phyloP scores from a whole-genome alignment of 2,888 invertebrate species.

The Diaperis boleti region DNA sequence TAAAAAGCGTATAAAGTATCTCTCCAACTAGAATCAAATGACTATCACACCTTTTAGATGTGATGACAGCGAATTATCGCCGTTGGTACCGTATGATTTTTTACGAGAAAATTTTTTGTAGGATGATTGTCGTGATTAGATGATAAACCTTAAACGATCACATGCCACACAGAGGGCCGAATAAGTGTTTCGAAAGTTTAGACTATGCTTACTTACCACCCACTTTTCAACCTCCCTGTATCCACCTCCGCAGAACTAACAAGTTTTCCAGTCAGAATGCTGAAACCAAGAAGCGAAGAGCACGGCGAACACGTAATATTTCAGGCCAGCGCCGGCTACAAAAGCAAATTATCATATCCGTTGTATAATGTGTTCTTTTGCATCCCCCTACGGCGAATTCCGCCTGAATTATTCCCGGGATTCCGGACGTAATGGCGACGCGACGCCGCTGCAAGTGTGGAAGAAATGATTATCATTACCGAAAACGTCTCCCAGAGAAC shows the following conservation, averaged over 20 bases:
- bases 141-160: too few species aligned
- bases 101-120: too few species aligned
- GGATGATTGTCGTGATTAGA: too few species aligned
- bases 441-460: constrained; percentile 51
- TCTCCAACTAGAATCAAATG: too few species aligned
- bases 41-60: too few species aligned
- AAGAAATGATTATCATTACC: constrained; percentile 49
- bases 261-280: constrained; percentile 35
- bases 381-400: constrained; percentile 53
- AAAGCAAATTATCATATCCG: constrained; percentile 59
- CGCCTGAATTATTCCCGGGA: constrained; percentile 56
- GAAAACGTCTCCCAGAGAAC: constrained; percentile 22
- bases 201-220: background rate
- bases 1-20: too few species aligned
- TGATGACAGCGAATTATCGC: too few species aligned
- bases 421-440: constrained; percentile 53
- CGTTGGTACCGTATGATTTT: too few species aligned
- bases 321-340: constrained; percentile 45
- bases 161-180: too few species aligned
- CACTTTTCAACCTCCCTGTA: background rate
- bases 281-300: constrained; percentile 22
- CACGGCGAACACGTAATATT: constrained; percentile 39
- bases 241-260: constrained; percentile 17
- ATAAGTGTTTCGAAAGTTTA: too few species aligned
- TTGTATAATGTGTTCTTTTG: constrained; percentile 57